These are phyloP conservation scores for Epizoanthus fatuus DNA, from an alignment of 92 coral and sea anemone genomes.

Conservation along the genomic window DNA sequence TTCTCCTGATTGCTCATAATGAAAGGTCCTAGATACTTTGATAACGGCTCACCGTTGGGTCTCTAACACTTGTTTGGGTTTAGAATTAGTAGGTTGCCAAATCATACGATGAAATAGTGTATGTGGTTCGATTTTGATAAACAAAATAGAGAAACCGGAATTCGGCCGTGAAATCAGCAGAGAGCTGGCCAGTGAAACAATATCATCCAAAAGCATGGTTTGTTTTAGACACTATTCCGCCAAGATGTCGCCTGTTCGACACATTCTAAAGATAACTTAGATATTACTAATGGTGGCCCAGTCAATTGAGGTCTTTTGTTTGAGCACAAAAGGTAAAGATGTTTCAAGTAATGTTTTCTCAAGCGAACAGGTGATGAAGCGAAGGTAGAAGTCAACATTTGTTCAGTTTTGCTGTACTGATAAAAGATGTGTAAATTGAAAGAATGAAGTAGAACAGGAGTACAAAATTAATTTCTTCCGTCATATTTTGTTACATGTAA, in stretches of 20 bases:
- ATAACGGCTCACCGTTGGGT: conserved; percentile 66
- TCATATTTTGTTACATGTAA: no score
- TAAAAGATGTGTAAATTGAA: conserved; percentile 96
- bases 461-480: no score
- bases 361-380: conserved; percentile 97
- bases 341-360: conserved; percentile 99
- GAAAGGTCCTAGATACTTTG: conserved; percentile 82
- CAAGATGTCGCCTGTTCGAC: conserved; percentile 98
- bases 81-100: conserved; percentile 36
- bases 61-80: conserved; percentile 49
- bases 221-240: conserved; percentile 99
- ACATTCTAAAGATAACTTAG: conserved; percentile 98
- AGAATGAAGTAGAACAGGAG: conserved; percentile 53
- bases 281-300: conserved; percentile 98
- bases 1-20: conserved; percentile 72
- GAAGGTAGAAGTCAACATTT: conserved; percentile 97
- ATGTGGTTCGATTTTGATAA: conserved; percentile 73
- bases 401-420: conserved; percentile 90
- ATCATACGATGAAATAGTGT: conserved; percentile 39
- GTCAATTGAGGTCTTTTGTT: conserved; percentile 97
- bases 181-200: conserved; percentile 88
- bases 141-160: conserved; percentile 90
- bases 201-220: conserved; percentile 97
- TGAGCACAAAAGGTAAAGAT: conserved; percentile 95
- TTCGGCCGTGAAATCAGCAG: conserved; percentile 77